Evolutionary conservation across 2,797 vertebrate genomes (phyloP), one percentile per base, ranked within the genome.

Genomic region (Esox lucius): DNA sequence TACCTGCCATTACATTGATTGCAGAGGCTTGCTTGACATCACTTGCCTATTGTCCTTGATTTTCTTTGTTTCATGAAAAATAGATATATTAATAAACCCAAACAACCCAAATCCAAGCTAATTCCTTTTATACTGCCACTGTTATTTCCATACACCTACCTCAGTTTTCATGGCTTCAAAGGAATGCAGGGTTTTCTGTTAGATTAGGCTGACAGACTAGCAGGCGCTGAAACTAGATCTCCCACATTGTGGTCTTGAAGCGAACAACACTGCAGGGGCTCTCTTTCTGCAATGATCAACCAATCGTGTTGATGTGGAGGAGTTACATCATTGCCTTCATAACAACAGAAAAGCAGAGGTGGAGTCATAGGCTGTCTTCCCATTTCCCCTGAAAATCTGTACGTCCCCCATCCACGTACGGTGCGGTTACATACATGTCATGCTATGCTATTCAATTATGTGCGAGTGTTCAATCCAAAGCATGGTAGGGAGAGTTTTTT

Each of bases 1-100:
- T 17, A 74, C 64, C 35, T 17, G 35, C 28, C 70, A 28, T 70
- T 51, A 70, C 67, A 16, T 80, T 31, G 24, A 72, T 59, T 2
- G 46, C 46, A 9, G 46, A 17, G 42, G 24, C 48, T 70, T 42
- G 26, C 68, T 51, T 70, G 68, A 70, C 68, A 70, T 53, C 68
- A 31, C 68, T 31, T 70, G 48, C 68, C 48, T 53, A 31, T 70
- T 53, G 68, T 70, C 28, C 35, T 70, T 26, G 68, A 28, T 31
- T 48, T 70, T 26, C 16, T 49, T 70, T 53, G 48, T 53, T 70
- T 53, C 17, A 31, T 17, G 46, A 28, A 70, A 31, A 5, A 46
- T 1, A 13, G 6, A 13, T 12, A 46, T 26, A 70, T 53, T 70
- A 31, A 51, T 53, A 53, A 49, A 51, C 8, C 42, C 2, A 53